phyloP scores from a whole-genome alignment of 2,888 invertebrate genomes.

The Tuta absoluta region DNA sequence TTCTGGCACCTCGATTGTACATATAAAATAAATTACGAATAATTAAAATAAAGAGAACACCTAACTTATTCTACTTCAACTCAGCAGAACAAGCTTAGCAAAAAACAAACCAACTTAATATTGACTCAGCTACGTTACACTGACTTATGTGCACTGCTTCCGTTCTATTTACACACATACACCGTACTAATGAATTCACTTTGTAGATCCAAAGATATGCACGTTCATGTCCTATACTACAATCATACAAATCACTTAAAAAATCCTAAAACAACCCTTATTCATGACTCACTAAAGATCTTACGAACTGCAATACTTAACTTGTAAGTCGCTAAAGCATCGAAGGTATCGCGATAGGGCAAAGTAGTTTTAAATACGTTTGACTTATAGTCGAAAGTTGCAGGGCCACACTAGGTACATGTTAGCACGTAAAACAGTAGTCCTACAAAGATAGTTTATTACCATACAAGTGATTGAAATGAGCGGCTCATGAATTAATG shows the following conservation, averaged over 20 bases:
- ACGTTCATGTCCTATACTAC: slow-evolving; percentile 56
- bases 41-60: neutral
- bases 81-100: slow-evolving; percentile 22
- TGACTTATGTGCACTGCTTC: slow-evolving; percentile 65
- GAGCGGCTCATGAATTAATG: slow-evolving; percentile 28
- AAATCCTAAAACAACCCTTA: slow-evolving; percentile 41
- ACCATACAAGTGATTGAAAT: slow-evolving; percentile 53
- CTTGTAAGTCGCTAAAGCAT: slow-evolving; percentile 2
- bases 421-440: slow-evolving; percentile 42
- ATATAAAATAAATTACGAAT: neutral
- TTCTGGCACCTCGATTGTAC: too few relatives aligned
- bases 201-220: slow-evolving; percentile 72
- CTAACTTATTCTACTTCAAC: neutral
- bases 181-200: slow-evolving; percentile 71
- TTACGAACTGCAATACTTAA: slow-evolving; percentile 6
- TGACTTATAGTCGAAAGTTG: neutral
- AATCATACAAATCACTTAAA: slow-evolving; percentile 31
- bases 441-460: slow-evolving; percentile 48
- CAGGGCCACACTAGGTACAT: slow-evolving; percentile 21
- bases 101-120: slow-evolving; percentile 40
- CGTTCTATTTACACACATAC: slow-evolving; percentile 77
- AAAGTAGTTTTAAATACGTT: neutral
- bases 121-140: slow-evolving; percentile 53
- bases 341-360: neutral
- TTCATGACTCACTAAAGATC: slow-evolving; percentile 23